Evolutionary conservation across 2,113 vertebrate species (phyloP).

Genomic region (Phalacrocorax aristotelis): DNA sequence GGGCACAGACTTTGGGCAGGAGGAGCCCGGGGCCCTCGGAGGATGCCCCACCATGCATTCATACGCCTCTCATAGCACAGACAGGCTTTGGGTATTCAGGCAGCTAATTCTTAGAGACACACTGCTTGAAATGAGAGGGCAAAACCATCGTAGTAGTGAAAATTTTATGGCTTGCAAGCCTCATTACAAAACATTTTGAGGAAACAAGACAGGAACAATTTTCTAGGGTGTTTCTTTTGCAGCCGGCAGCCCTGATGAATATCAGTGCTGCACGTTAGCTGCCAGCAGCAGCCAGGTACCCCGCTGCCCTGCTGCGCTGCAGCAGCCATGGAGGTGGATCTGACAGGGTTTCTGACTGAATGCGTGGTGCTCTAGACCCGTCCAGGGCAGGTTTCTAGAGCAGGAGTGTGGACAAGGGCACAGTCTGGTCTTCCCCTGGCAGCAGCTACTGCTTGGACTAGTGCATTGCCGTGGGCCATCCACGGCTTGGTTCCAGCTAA

Average conservation of each 20-base stretch:
- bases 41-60: not conserved
- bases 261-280: not conserved
- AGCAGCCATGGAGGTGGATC: not conserved
- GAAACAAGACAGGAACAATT: not conserved
- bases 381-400: not conserved
- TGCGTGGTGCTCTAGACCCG: not conserved
- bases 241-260: not conserved
- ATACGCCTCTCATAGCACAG: not conserved
- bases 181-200: not conserved
- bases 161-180: not conserved
- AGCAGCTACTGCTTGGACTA: not conserved
- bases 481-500: not conserved
- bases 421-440: not conserved
- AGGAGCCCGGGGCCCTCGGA: accelerated
- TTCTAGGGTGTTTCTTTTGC: not conserved
- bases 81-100: constrained; percentile 22
- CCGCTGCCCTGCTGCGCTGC: not conserved
- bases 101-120: constrained; percentile 40
- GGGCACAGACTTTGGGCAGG: not conserved
- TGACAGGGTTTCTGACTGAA: not conserved
- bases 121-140: not conserved
- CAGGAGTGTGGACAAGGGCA: not conserved
- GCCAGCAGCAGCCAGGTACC: not conserved
- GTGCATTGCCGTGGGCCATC: not conserved
- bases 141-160: not conserved